phyloP scores from a whole-genome alignment of 1,140 invertebrate genomes.

The Polyergus mexicanus region DNA sequence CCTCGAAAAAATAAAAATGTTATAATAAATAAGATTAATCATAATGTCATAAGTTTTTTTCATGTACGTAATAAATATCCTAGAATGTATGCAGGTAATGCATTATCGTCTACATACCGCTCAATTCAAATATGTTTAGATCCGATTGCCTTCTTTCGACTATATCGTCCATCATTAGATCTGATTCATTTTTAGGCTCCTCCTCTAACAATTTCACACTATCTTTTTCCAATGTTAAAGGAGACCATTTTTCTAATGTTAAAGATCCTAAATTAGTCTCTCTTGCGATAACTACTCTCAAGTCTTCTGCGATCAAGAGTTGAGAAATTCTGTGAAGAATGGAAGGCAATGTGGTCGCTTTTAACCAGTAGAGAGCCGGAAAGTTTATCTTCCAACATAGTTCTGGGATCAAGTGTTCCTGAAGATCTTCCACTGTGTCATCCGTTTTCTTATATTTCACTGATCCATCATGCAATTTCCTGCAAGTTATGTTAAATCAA shows the following conservation, averaged over 20 bases:
- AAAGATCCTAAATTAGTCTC: slow-evolving; percentile 82
- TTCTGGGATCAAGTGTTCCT: slow-evolving; percentile 96
- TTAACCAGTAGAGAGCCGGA: slow-evolving; percentile 95
- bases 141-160: slow-evolving; percentile 39
- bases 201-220: slow-evolving; percentile 50
- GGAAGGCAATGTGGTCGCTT: slow-evolving; percentile 95
- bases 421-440: slow-evolving; percentile 86
- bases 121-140: slow-evolving; percentile 67
- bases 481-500: slow-evolving; percentile 64
- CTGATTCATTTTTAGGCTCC: slow-evolving; percentile 16
- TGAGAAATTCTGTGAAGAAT: slow-evolving; percentile 93
- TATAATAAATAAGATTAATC: slow-evolving; percentile 25
- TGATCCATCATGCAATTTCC: slow-evolving; percentile 71
- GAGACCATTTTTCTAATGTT: slow-evolving; percentile 71
- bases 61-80: neutral
- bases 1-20: neutral
- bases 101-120: slow-evolving; percentile 64
- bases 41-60: neutral
- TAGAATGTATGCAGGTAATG: neutral
- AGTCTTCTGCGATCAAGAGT: slow-evolving; percentile 93
- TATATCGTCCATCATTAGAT: slow-evolving; percentile 63
- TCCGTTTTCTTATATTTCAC: slow-evolving; percentile 86
- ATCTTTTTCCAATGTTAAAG: slow-evolving; percentile 69
- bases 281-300: slow-evolving; percentile 88
- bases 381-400: slow-evolving; percentile 95